These are phyloP conservation scores for Tetragnatha montana DNA, from an alignment of 2,888 invertebrate genomes.

Conservation along the genomic window DNA sequence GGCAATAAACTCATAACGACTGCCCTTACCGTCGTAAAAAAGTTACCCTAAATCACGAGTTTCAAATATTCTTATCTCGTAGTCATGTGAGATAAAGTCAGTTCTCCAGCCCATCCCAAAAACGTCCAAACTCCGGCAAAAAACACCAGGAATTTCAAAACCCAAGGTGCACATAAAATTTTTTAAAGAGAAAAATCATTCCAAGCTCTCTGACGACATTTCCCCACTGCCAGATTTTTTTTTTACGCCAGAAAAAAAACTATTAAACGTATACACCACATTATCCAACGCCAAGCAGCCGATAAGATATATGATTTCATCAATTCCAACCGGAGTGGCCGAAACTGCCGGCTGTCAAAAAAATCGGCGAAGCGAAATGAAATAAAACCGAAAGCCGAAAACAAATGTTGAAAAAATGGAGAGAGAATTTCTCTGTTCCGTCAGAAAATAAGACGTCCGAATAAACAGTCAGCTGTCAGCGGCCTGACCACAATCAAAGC, in stretches of 20 bases:
- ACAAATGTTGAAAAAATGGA: neutral
- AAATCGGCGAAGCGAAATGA: neutral
- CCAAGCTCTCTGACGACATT: neutral
- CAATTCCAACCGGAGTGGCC: constrained; percentile 15
- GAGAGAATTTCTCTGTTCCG: constrained; percentile 3
- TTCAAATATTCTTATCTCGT: neutral
- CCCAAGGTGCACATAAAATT: neutral
- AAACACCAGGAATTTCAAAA: neutral
- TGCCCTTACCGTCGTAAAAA: neutral
- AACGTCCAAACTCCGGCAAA: neutral
- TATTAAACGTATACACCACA: constrained; percentile 52
- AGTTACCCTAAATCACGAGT: neutral
- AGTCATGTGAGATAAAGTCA: neutral
- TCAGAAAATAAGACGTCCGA: constrained; percentile 34
- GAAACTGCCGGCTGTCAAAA: constrained; percentile 22
- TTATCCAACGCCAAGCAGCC: constrained; percentile 6
- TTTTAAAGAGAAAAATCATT: neutral
- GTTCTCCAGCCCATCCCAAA: neutral
- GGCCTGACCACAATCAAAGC: constrained; percentile 45
- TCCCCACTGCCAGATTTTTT: neutral
- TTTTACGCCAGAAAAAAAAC: neutral
- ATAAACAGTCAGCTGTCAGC: constrained; percentile 55
- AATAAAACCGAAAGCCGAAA: neutral
- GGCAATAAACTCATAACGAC: neutral
- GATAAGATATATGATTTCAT: constrained; percentile 27